Conservation (phyloP, 1,140 invertebrate genomes). For the Asbolus verrucosus region DNA sequence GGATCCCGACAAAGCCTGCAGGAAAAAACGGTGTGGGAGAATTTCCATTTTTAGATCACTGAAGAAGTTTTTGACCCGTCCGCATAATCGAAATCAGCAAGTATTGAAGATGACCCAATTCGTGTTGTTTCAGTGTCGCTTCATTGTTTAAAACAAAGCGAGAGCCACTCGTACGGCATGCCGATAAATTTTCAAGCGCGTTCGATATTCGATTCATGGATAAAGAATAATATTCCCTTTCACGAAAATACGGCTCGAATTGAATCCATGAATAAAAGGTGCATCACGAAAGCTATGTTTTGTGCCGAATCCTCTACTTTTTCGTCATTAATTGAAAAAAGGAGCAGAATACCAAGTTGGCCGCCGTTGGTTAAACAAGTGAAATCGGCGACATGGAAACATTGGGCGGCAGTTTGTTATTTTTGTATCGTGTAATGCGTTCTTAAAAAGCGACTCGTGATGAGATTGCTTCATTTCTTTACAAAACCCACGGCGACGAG, state of each 20-base stretch:
- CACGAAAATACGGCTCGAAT: too few relatives aligned
- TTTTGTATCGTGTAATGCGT: constrained; percentile 3
- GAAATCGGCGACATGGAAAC: background rate
- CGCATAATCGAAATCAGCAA: constrained; percentile 23
- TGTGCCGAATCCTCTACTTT: background rate
- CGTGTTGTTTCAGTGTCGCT: constrained; percentile 23
- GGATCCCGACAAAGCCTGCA: too few relatives aligned
- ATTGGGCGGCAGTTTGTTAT: constrained; percentile 32
- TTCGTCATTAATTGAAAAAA: constrained; percentile 25
- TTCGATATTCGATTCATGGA: too few relatives aligned
- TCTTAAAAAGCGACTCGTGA: constrained; percentile 18
- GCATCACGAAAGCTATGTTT: background rate
- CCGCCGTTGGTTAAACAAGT: background rate
- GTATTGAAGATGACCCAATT: constrained; percentile 32
- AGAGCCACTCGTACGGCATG: constrained; percentile 12
- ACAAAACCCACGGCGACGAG: constrained; percentile 12
- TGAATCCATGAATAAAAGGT: background rate
- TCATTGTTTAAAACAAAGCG: constrained; percentile 33
- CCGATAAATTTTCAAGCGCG: constrained; percentile 15
- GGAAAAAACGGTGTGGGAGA: too few relatives aligned
- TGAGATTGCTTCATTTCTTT: constrained; percentile 24
- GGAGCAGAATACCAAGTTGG: background rate
- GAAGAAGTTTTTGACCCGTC: constrained; percentile 25
- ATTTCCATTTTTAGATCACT: constrained; percentile 14
- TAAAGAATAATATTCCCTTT: constrained; percentile 12